Conservation (phyloP, 2,113 vertebrate species). For the Suricata suricatta region DNA sequence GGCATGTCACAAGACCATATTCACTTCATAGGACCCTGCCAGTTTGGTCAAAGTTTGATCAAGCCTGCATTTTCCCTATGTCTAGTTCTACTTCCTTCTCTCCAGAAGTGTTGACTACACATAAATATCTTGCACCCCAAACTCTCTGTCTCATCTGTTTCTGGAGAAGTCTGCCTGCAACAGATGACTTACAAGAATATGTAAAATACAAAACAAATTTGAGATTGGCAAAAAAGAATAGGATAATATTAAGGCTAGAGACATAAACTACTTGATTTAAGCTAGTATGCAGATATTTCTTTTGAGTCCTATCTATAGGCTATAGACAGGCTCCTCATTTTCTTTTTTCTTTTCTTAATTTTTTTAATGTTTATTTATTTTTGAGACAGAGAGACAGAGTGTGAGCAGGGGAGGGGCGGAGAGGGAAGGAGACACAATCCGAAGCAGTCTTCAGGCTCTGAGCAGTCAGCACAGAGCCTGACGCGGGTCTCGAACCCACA, state of each 20-base stretch:
- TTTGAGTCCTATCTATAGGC: not conserved
- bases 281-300: not conserved
- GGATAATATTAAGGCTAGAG: not conserved
- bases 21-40: not conserved
- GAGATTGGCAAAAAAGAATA: not conserved
- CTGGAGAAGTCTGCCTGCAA: not conserved
- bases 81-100: not conserved
- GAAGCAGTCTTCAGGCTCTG: no score
- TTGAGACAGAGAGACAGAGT: no score
- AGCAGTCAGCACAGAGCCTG: no score
- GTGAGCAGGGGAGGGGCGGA: no score
- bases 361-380: no score
- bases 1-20: not conserved
- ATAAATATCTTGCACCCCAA: not conserved
- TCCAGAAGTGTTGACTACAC: not conserved
- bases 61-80: not conserved
- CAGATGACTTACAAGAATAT: not conserved
- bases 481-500: no score
- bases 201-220: not conserved
- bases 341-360: not conserved
- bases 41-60: not conserved
- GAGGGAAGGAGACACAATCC: no score
- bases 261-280: not conserved
- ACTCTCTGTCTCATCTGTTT: constrained; percentile 6
- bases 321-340: not conserved